Evolutionary conservation across 2,888 invertebrate genomes (phyloP).

Genomic region (Phymatocera aterrima): DNA sequence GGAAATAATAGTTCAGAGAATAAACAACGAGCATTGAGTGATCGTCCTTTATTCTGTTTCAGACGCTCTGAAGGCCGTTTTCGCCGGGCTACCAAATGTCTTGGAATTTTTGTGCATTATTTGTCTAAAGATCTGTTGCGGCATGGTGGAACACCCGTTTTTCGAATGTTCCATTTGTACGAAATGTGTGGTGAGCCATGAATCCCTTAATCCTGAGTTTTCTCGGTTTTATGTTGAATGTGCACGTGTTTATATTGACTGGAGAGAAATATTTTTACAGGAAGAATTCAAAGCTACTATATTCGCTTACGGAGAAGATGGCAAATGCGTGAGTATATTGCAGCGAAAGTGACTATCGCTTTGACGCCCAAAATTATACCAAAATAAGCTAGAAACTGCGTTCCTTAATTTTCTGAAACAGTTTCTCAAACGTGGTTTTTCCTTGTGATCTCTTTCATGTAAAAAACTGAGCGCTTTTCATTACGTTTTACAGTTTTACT

Average conservation of each 20-base stretch:
- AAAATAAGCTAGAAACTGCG: no score
- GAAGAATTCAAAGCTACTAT: conserved; percentile 62
- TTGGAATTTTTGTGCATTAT: conserved; percentile 61
- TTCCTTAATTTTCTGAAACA: no score
- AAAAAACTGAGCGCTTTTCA: neutral
- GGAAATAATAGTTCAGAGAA: neutral
- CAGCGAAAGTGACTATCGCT: conserved; percentile 25
- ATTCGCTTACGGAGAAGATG: conserved; percentile 69
- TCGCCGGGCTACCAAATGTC: conserved; percentile 46
- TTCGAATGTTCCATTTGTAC: conserved; percentile 68
- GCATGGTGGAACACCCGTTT: conserved; percentile 64
- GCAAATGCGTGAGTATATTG: conserved; percentile 69
- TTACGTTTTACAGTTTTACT: conserved; percentile 63
- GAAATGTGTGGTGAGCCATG: conserved; percentile 65
- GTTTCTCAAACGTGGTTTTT: neutral
- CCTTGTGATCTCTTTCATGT: neutral
- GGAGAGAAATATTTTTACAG: conserved; percentile 52
- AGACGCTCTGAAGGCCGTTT: conserved; percentile 56
- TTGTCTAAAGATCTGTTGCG: conserved; percentile 57
- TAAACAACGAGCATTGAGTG: neutral
- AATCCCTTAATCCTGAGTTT: neutral
- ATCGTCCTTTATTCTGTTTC: neutral
- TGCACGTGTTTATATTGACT: no score
- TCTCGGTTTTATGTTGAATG: neutral
- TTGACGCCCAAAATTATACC: no score